Evolutionary conservation across 1,140 invertebrate genomes (phyloP).

Genomic region (Helicoverpa zea): DNA sequence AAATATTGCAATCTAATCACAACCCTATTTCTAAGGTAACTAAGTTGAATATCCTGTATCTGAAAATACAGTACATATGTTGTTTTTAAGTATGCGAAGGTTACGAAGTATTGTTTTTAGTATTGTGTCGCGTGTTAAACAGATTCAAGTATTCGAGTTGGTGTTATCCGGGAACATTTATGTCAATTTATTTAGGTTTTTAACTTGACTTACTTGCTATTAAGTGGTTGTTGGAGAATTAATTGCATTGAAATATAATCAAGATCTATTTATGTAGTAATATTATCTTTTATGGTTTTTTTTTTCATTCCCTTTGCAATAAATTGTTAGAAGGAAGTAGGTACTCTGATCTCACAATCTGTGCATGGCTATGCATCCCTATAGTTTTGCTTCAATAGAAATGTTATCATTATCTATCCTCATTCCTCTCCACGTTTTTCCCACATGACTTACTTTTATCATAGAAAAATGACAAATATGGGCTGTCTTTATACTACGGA

Average conservation of each 20-base stretch:
- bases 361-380: too few relatives aligned
- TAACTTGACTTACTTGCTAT: not conserved
- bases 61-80: not conserved
- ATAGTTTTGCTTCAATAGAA: too few relatives aligned
- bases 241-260: not conserved
- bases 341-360: too few relatives aligned
- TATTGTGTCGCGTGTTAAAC: conserved; percentile 35
- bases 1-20: not conserved
- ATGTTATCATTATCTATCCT: too few relatives aligned
- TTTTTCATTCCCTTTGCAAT: too few relatives aligned
- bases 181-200: conserved; percentile 26
- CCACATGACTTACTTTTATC: too few relatives aligned
- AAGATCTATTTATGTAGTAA: too few relatives aligned
- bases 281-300: too few relatives aligned
- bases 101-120: conserved; percentile 36
- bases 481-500: too few relatives aligned
- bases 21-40: not conserved
- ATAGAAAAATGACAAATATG: too few relatives aligned
- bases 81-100: conserved; percentile 3
- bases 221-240: not conserved
- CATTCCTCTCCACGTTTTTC: too few relatives aligned
- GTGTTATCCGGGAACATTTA: conserved; percentile 36
- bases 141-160: conserved; percentile 40
- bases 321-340: too few relatives aligned
- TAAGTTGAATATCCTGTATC: not conserved